phyloP scores from a whole-genome alignment of 2,113 vertebrate genomes.

The Sakesphorus luctuosus region DNA sequence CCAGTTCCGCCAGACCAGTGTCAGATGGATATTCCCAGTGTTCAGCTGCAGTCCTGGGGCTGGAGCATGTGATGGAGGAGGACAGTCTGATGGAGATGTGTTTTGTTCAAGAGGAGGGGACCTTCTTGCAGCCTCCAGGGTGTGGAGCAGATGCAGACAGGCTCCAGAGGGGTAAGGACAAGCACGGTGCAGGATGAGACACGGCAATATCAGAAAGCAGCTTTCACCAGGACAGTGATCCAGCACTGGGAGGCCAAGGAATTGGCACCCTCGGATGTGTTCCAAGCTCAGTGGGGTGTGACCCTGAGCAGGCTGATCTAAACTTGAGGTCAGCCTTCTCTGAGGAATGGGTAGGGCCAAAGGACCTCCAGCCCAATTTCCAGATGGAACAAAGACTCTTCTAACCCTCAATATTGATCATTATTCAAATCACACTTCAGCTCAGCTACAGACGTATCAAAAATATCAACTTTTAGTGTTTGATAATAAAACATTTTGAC shows the following conservation, averaged over 20 bases:
- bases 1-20: accelerated
- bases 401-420: neutral
- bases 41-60: neutral
- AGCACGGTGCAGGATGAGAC: neutral
- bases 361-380: neutral
- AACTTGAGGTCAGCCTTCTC: neutral
- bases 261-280: neutral
- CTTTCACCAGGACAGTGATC: neutral
- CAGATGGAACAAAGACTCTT: neutral
- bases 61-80: neutral
- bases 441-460: neutral
- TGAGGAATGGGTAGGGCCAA: neutral
- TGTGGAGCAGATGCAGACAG: neutral
- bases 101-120: neutral
- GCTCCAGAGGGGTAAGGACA: neutral
- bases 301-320: neutral
- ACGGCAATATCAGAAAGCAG: neutral
- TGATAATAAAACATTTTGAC: neutral
- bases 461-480: neutral
- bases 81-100: neutral
- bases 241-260: neutral
- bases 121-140: neutral
- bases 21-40: neutral
- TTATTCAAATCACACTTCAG: neutral
- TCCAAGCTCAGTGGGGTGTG: neutral